Base-by-base conservation (phyloP, 1,140 invertebrate species). In the Drosophila yakuba region DNA sequence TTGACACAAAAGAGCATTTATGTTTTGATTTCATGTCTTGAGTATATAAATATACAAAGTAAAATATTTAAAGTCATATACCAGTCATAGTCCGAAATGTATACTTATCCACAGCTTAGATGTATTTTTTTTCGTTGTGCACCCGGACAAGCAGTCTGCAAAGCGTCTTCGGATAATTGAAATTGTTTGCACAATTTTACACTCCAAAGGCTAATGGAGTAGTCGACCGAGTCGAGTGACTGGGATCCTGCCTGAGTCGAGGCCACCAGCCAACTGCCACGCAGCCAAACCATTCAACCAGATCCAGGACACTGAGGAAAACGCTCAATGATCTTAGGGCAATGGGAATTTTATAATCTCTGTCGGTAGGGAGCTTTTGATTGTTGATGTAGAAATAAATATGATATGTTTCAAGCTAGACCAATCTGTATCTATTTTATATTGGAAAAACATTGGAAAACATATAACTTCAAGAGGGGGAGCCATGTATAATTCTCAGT, bases 101-200 rank as follows among this genome's bases (percentile, higher is more conserved):
- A 12, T n/a, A 23, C 12, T 32, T 59, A 32, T 43, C 25, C 4
- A 3, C 1, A 32, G 10, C 36, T 59, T 32, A 43, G 14, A 15
- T 15, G 14, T 17, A 36, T 47, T 63, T 55, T 63, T 55, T 58
- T 23, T 41, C 43, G 55, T 68, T 57, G 51, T 67, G 50, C 67
- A 68, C 50, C 47, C 59, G 58, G 61, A 54, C 68, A 61, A 66
- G 66, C 67, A 59, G 83, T 82, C 73, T 83, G 80, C 80, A 84
- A 61, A 73, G 84, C 68, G 84, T 83, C 84, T 88, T 88, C 79
- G 74, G 75, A 85, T 90, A 90, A 90, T 90, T 90, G 85, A 90
- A 90, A 90, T 90, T 90, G 85, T 90, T 90, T 90, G 85, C 85
- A 78, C 85, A 90, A 90, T 90, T 90, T 90, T 89, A 90, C 85